phyloP scores from a whole-genome alignment of 2,113 vertebrate genomes.

The Brachypodius melanocephalos region DNA sequence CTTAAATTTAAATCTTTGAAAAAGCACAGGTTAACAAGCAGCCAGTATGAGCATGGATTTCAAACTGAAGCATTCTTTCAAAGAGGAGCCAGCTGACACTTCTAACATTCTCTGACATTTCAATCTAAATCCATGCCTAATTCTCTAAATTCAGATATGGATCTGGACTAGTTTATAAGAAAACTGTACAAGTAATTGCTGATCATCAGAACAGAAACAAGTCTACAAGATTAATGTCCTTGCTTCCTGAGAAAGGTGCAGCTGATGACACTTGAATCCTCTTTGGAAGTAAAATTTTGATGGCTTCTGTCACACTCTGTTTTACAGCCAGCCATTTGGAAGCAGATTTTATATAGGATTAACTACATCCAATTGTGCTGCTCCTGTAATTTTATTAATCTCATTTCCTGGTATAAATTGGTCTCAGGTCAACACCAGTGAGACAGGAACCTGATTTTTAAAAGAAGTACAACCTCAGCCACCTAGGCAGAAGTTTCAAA shows the following conservation, averaged over 20 bases:
- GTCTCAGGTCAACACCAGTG: not conserved
- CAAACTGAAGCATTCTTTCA: not conserved
- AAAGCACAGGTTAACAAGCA: not conserved
- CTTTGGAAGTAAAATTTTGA: not conserved
- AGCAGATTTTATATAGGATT: not conserved
- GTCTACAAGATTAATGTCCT: not conserved
- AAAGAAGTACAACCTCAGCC: not conserved
- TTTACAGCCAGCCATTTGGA: not conserved
- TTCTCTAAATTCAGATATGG: not conserved
- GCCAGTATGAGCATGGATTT: not conserved
- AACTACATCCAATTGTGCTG: not conserved
- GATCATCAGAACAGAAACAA: not conserved
- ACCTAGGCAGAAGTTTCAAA: not conserved
- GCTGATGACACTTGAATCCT: not conserved
- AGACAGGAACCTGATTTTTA: not conserved
- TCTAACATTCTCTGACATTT: not conserved
- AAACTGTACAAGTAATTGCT: not conserved
- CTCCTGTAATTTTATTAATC: not conserved
- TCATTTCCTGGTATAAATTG: not conserved
- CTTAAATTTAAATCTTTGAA: not conserved
- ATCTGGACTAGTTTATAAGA: not conserved
- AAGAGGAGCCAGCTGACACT: not conserved
- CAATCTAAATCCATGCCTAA: not conserved
- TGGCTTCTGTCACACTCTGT: not conserved
- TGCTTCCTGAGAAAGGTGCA: not conserved